Evolutionary conservation across 2,797 vertebrate genomes (phyloP), one percentile per base, ranked within the genome.

Genomic region (Coracias cyanogaster): DNA sequence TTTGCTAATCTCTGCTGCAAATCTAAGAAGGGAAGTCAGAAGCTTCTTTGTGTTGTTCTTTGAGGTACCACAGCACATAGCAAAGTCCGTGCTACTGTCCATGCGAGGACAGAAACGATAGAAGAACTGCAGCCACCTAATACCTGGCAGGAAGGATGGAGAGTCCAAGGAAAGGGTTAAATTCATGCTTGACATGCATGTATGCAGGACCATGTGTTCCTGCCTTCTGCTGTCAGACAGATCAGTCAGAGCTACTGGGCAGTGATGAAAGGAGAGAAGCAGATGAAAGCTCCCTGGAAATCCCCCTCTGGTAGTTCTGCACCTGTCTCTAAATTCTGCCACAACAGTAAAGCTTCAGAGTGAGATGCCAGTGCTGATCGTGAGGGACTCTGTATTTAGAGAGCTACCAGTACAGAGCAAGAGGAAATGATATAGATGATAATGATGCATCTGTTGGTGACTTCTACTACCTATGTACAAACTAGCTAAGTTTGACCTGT

Each of bases 1-100:
- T 77, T 41, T 89, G 37, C 66, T 82, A 72, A 89, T 78, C 52
- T 82, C 57, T 71, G 39, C 62, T 80, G n/a, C 51, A 90, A 39
- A 86, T 78, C 73, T 91, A 85, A 86, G 83, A 78, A 67, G 21
- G 21, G 45, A 94, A 89, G 49, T 69, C 61, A 82, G 72, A 86
- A 77, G 39, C 81, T 77, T 79, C 81, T 55, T 84, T 1, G 1
- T 78, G 37, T 71, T 77, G 12, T 57, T 92, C 73, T 70, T 11
- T 46, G 55, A 86, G 43, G 48, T 52, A 65, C 39, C 64, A 77
- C 19, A 60, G 25, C 55, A 73, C 37, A 49, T 7, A 77, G 78
- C 29, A 57, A 84, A 70, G 43, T 49, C 41, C 37, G 82, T 79
- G 20, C 28, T 78, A 58, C 39, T 66, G 37, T 49, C 12, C 28